Evolutionary conservation across 2,797 vertebrate species (phyloP), one percentile per base, ranked within the genome.

Genomic region (Anguilla anguilla): DNA sequence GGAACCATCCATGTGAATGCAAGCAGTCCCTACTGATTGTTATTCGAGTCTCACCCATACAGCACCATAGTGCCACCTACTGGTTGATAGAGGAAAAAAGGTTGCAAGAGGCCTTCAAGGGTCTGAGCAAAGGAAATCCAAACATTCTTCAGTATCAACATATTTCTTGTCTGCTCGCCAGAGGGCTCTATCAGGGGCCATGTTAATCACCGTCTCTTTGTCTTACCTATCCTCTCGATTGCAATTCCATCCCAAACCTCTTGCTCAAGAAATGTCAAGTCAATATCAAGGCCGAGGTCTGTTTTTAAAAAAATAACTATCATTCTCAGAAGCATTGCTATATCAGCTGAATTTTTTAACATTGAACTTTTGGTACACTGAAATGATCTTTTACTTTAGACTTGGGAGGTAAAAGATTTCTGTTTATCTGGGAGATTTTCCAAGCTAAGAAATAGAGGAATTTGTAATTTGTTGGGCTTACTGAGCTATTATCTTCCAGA

Each of bases 181-280:
- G 85, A 25, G 43, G 67, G 46, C 64, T 31, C 6, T 31, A 46
- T 53, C 67, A 53, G 35, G 10, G 22, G 19, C 64, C 9, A 17
- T 53, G 25, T 86, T 67, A 86, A 49, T 49, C 79, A 82, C 19
- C 28, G 17, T 49, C 28, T 57, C 28, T 57, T 59, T 13, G n/a
- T 35, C 15, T 84, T 35, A 17, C 25, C 28, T 9, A 31, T 84
- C 28, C 83, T 51, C 10, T 84, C 57, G 15, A 84, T 84, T 55
- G 51, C 5, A 84, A 19, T 31, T 31, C 53, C n/a, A 84, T 57
- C 2, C 53, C 83, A n/a, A 84, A 35, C 15, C 83, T 84, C 53
- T 79, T 79, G 69, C 69, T 74, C 79, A 82, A 82, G 43, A 49
- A 49, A 82, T 82, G 19, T 82, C 35, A 79, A 22, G 46, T 51